Evolutionary conservation across 2,113 vertebrate species (phyloP).

Genomic region (Spheniscus mendiculus): DNA sequence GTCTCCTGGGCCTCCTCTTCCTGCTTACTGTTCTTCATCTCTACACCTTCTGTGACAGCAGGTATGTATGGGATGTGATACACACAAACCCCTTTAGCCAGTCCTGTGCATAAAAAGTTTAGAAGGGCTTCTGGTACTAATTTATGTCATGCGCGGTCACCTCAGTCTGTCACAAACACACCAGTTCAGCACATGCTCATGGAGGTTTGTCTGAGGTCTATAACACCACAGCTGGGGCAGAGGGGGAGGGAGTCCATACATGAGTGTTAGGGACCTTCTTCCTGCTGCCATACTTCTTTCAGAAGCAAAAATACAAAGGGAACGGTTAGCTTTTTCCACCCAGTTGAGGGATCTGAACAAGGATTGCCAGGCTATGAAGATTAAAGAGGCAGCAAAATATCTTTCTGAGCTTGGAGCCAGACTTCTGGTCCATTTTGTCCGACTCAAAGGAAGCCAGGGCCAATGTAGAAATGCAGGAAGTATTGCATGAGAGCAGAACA

Average conservation of each 20-base stretch:
- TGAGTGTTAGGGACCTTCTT: not conserved
- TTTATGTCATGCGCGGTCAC: fast-evolving
- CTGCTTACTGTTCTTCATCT: not conserved
- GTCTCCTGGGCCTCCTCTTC: not conserved
- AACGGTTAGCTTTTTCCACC: not conserved
- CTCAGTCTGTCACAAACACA: not conserved
- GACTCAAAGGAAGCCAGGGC: not conserved
- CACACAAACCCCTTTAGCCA: not conserved
- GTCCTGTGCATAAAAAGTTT: not conserved
- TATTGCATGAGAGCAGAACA: not conserved
- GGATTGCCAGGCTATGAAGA: not conserved
- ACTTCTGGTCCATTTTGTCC: not conserved
- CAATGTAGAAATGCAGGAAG: not conserved
- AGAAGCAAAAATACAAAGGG: not conserved
- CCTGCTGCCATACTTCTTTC: not conserved
- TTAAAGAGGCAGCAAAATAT: not conserved
- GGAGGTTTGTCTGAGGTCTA: fast-evolving
- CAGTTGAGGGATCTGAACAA: not conserved
- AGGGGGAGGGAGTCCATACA: not conserved
- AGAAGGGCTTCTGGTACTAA: not conserved
- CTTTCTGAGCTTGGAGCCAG: not conserved
- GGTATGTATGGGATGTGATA: not conserved
- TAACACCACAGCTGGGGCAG: not conserved
- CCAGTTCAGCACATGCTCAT: not conserved
- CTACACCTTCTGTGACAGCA: not conserved